These are phyloP conservation scores for Bagarius yarrelli DNA, from an alignment of 2,113 vertebrate species.

Conservation along the genomic window DNA sequence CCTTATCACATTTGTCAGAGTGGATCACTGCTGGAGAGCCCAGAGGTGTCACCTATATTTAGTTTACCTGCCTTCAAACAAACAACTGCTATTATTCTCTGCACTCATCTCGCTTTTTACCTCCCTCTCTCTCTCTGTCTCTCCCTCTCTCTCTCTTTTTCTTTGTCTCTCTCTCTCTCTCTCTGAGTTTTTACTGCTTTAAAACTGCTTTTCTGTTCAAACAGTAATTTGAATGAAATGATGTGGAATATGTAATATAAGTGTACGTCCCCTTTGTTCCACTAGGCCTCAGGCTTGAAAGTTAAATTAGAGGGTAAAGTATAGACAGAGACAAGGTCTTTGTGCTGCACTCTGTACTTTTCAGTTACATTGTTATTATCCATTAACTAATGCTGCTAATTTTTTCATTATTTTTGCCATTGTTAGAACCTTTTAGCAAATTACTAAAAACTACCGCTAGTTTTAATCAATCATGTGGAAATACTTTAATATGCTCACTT, in stretches of 20 bases:
- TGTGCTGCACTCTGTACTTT: constrained; percentile 24
- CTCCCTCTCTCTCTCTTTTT: not conserved
- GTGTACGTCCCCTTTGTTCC: constrained; percentile 26
- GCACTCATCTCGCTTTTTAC: not conserved
- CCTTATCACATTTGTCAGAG: constrained; percentile 41
- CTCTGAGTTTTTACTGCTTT: constrained; percentile 43
- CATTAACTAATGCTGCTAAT: constrained; percentile 52
- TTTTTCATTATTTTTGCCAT: constrained; percentile 39
- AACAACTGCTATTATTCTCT: constrained; percentile 29
- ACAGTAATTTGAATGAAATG: constrained; percentile 44
- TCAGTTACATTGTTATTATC: constrained; percentile 36
- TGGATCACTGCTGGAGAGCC: constrained; percentile 34
- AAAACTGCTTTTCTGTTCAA: constrained; percentile 34
- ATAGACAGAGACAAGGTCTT: constrained; percentile 36
- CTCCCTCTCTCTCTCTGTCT: constrained; percentile 6
- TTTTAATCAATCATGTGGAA: not conserved
- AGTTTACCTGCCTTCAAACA: constrained; percentile 49
- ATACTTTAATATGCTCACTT: not conserved
- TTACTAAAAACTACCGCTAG: not conserved
- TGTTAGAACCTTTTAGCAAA: constrained; percentile 47
- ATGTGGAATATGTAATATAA: constrained; percentile 37
- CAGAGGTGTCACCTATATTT: constrained; percentile 39
- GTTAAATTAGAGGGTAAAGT: constrained; percentile 48
- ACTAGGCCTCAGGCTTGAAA: constrained; percentile 42
- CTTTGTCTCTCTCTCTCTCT: not conserved